Evolutionary conservation across 2,113 vertebrate species (phyloP), one percentile per base, ranked within the genome.

Genomic region (Pontoporia blainvillei): DNA sequence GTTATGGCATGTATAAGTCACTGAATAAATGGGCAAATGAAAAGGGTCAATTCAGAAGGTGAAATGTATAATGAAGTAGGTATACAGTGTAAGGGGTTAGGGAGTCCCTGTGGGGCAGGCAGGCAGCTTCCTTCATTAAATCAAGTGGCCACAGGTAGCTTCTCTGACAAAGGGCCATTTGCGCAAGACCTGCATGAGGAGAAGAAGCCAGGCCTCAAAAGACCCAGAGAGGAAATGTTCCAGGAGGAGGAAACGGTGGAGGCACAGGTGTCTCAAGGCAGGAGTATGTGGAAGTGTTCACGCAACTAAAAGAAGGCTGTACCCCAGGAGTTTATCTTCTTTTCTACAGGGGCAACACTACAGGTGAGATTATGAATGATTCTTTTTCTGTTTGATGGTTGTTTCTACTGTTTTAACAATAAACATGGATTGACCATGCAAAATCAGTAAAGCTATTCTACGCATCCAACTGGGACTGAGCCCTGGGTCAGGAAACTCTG

Each of bases 381-480:
- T 13, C 1, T 34, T 87, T 36, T 44, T 36, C 54, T 52, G 4
- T 49, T 54, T 46, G n/a, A 34, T 11, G 76, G 29, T 2, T 8
- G 23, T 21, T 61, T n/a, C 36, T 64, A 25, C 10, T 10, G 62
- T 34, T 61, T 61, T 31, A 85, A 81, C 59, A 62, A 5, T 13
- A 23, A 44, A 66, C 10, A 7, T 3, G 5, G 31, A 86, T 3
- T 12, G 21, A 86, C 46, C 0, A 2, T 31, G 17, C 27, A 29
- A 44, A 29, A 10, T 18, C 2, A 15, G 29, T 54, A 75, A 2
- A n/a, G 25, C 14, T 67, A 0, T 34, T 36, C 62, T 4, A 6
- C 18, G 1, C 0, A 4, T 18, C 62, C 8, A 0, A 0, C 14
- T 71, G 12, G 39, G 62, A 23, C 31, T 2, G 44, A 64, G 54